A percentile compares a stretch with the other conserved stretches of the same genome.
These are phyloP conservation scores for Brachynemurus nebulosus DNA, from an alignment of 2,888 invertebrate species.

Conservation along the genomic window DNA sequence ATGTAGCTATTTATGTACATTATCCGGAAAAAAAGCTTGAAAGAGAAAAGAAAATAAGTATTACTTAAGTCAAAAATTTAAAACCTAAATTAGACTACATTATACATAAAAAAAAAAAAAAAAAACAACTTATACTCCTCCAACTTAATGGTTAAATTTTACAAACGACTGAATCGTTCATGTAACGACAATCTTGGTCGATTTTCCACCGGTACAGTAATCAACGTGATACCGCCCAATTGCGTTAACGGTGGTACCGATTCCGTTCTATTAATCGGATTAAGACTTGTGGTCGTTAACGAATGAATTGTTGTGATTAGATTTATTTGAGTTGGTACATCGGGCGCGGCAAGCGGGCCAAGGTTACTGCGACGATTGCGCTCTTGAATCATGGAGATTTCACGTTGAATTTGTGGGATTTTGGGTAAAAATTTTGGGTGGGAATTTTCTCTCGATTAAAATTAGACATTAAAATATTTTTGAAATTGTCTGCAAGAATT, in stretches of 20 bases:
- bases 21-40: no score
- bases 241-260: neutral
- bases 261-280: neutral
- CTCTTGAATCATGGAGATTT: slow-evolving; percentile 8
- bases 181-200: slow-evolving; percentile 2
- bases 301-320: neutral
- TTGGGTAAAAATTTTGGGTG: no score
- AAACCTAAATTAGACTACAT: neutral
- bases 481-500: no score
- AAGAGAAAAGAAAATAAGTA: neutral
- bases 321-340: neutral
- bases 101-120: neutral
- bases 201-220: neutral
- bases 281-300: neutral
- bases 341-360: neutral
- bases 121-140: no score
- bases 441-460: no score
- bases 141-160: no score
- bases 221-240: neutral
- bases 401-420: slow-evolving; percentile 1
- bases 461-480: no score
- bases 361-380: neutral
- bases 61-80: neutral
- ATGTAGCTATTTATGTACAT: no score
- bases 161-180: slow-evolving; percentile 5